Evolutionary conservation across 2,888 invertebrate species (phyloP).

Genomic region (Ethmia dodecea): DNA sequence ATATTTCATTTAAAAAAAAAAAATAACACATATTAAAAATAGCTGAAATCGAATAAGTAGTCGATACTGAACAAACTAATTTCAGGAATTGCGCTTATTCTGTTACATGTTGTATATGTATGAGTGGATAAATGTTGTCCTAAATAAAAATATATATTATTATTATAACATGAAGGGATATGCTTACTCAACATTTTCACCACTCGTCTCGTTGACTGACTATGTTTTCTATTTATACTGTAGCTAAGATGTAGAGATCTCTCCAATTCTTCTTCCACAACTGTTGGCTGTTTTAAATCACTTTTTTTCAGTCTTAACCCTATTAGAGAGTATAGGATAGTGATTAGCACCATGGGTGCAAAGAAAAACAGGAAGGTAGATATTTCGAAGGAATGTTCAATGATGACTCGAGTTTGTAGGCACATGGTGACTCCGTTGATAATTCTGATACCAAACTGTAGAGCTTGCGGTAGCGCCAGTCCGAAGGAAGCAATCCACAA

Average conservation of each 20-base stretch:
- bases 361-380: constrained; percentile 86
- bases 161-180: too few species aligned
- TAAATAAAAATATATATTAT: too few species aligned
- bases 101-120: too few species aligned
- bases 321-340: constrained; percentile 83
- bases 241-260: constrained; percentile 32
- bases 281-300: constrained; percentile 39
- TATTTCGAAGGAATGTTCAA: constrained; percentile 82
- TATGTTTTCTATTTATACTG: constrained; percentile 51
- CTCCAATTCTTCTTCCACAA: constrained; percentile 34
- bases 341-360: constrained; percentile 86
- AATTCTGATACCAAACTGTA: constrained; percentile 60
- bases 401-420: constrained; percentile 65
- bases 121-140: too few species aligned
- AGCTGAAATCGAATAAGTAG: too few species aligned
- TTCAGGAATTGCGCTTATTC: too few species aligned
- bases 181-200: constrained; percentile 87
- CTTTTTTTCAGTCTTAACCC: constrained; percentile 78
- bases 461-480: constrained; percentile 84
- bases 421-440: constrained; percentile 61
- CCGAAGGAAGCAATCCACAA: constrained; percentile 89
- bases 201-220: constrained; percentile 81
- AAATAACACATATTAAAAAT: too few species aligned
- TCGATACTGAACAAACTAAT: too few species aligned
- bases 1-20: too few species aligned